Evolutionary conservation across 2,797 vertebrate genomes (phyloP), one percentile per base, ranked within the genome.

Genomic region (Adelosebastes latens): DNA sequence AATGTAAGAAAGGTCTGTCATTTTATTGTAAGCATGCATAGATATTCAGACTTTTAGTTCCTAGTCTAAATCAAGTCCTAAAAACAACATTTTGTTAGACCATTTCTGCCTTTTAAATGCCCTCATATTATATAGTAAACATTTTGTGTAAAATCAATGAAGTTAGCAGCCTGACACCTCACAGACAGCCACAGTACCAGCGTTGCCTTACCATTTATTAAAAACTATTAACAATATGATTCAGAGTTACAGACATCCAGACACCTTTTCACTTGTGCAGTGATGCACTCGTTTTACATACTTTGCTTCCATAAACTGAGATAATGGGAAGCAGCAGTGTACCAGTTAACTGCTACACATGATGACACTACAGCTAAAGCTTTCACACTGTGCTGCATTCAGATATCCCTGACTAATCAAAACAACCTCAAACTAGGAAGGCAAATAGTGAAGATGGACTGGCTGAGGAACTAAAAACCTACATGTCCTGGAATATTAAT

Each of bases 121-220:
- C 4, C 20, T 10, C 49, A n/a, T 53, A 22, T 56, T 56, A 13
- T 25, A 14, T 25, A n/a, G 4, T 52, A 52, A 52, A 52, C 49
- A 4, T 55, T 25, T 0, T 25, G 24, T 58, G 56, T 27, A 14
- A 27, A 58, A 46, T n/a, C 16, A 20, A 5, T n/a, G 29, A 62
- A 7, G 20, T 62, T 34, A 24, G 6, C 12, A 13, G 6, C 42
- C 10, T 9, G 53, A 52, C 29, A 7, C 24, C 27, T 61, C 52
- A 70, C 55, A 65, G 22, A 67, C 27, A 18, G 6, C 52, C 34
- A n/a, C 29, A 25, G 14, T 3, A 14, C 11, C 56, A 69, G 53
- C 60, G 69, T 75, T 46, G 53, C 49, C 74, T 85, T 72, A 42
- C 24, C 60, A 58, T 88, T 84, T 88, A 88, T 88, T 88, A 87